phyloP scores from a whole-genome alignment of 2,113 vertebrate genomes.

The Desmodus rotundus region DNA sequence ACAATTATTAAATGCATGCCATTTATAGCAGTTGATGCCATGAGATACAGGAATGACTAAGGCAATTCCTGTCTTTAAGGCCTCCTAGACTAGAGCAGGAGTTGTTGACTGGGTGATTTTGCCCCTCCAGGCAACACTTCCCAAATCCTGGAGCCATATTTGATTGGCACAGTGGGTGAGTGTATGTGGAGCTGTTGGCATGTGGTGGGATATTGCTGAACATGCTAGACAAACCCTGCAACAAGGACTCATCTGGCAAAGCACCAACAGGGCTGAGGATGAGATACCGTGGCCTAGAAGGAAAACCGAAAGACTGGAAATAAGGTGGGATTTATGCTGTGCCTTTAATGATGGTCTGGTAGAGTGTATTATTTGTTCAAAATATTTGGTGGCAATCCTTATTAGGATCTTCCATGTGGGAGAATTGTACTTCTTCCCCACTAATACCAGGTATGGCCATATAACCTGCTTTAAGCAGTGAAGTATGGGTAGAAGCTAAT shows the following conservation, averaged over 20 bases:
- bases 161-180: neutral
- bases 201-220: neutral
- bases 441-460: neutral
- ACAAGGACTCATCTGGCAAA: neutral
- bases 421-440: neutral
- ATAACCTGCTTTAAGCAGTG: neutral
- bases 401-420: neutral
- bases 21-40: neutral
- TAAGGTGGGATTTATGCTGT: neutral
- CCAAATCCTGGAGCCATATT: neutral
- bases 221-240: neutral
- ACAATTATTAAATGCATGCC: neutral
- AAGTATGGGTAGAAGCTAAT: neutral
- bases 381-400: neutral
- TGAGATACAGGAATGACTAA: neutral
- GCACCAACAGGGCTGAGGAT: neutral
- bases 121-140: neutral
- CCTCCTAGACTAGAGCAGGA: neutral
- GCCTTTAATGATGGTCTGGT: neutral
- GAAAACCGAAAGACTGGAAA: neutral
- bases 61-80: neutral
- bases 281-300: neutral
- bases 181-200: neutral
- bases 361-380: neutral
- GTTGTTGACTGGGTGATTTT: neutral